Conservation (phyloP, 2,888 invertebrate species). For the Matsumyia berberina region DNA sequence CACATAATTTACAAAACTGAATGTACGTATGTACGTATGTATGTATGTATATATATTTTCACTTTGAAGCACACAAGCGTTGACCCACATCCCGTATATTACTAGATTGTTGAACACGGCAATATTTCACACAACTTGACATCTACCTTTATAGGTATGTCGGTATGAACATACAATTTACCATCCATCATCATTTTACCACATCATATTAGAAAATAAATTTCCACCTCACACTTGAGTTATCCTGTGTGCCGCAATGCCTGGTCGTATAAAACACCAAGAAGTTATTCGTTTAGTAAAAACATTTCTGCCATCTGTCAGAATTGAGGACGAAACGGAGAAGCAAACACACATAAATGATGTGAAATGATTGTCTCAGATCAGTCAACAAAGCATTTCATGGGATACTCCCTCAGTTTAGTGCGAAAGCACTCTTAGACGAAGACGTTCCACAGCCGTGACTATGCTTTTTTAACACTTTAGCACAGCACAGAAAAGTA, state of each 20-base stretch:
- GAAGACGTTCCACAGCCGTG: conserved; percentile 32
- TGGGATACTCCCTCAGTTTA: conserved; percentile 27
- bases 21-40: no score
- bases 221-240: neutral
- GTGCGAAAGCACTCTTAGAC: conserved; percentile 37
- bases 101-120: neutral
- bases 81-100: no score
- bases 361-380: conserved; percentile 57
- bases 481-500: conserved; percentile 34
- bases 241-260: conserved; percentile 10
- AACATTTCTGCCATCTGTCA: conserved; percentile 18
- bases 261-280: neutral
- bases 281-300: conserved; percentile 33
- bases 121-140: neutral
- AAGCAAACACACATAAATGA: conserved; percentile 42
- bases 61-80: no score
- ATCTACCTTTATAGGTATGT: neutral
- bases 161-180: neutral
- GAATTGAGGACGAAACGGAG: neutral
- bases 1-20: no score
- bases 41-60: no score
- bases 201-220: conserved; percentile 14
- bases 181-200: conserved; percentile 6
- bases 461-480: conserved; percentile 11
- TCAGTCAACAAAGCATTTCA: conserved; percentile 50